phyloP scores from a whole-genome alignment of 2,797 vertebrate species.

The Lagocephalus sceleratus region DNA sequence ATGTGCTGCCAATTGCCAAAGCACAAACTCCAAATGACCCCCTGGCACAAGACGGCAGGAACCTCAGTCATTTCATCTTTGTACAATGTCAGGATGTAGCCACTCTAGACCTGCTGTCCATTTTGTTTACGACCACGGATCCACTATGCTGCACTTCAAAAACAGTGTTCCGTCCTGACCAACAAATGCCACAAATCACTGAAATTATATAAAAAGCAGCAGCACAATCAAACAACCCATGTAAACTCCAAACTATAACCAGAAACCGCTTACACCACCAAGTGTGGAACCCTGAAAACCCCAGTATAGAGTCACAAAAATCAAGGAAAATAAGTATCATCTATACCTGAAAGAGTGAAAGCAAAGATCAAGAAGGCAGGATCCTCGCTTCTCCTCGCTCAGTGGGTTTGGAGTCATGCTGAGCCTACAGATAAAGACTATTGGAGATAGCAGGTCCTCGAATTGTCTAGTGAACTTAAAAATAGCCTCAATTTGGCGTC shows the following conservation, averaged over 20 bases:
- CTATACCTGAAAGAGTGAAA: not conserved
- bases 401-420: not conserved
- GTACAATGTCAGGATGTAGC: too few species aligned
- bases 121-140: too few species aligned
- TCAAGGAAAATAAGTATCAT: not conserved
- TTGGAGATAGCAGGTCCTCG: not conserved
- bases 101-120: too few species aligned
- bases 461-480: not conserved
- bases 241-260: not conserved
- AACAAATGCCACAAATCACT: too few species aligned
- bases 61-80: too few species aligned
- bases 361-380: not conserved
- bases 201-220: too few species aligned
- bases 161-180: too few species aligned
- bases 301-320: not conserved
- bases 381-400: not conserved
- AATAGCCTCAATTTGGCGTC: slow-evolving; percentile 10
- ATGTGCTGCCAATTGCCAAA: too few species aligned
- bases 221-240: not conserved
- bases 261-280: not conserved
- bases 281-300: not conserved
- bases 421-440: not conserved
- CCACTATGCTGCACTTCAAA: too few species aligned
- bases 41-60: too few species aligned
- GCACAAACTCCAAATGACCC: too few species aligned